Base-by-base conservation (phyloP, 2,888 invertebrate species). In the Drosophila rubida region DNA sequence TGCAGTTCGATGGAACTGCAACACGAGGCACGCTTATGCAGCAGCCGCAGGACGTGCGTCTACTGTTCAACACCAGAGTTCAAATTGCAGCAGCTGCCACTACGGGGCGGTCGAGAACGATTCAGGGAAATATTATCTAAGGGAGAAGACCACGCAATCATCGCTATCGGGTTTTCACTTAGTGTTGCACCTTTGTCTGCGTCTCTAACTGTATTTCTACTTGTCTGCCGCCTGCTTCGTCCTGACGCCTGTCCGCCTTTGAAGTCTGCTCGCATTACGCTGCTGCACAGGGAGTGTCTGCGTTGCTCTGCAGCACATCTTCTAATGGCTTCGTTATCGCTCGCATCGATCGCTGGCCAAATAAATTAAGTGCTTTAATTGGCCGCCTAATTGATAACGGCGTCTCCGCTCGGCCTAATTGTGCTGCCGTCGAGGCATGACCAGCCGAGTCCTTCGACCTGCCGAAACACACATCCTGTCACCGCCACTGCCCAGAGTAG, bases 261-360 rank as follows among this genome's bases (percentile, higher is more conserved):
- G 86, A 82, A 14, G 66, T n/a, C 60, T 59, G 67, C 62, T 78
- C 74, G 63, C 58, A 37, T 74, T 74, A 49, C 78, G 37, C 42
- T 27, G 11, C 2, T n/a, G 25, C 4, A 25, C 11, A n/a, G 46
- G 13, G 41, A 22, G 42, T 37, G 50, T n/a, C 14, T 13, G 0
- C 13, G 13, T 14, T 7, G 13, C 35, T 37, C 7, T 37, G 57
- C 22, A 16, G 3, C 45, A 55, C 53, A 48, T 75, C 81, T 86
- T 75, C 81, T 86, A 86, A 82, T 82, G 84, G 75, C 70, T 69
- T 84, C 78, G 53, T 84, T 82, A 82, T 82, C 82, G 50, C 37
- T 64, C 58, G 32, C 62, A 48, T 54, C 42, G 73, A 81, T 85
- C 82, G 37, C 23, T 48, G 51, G 51, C 55, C 73, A 80, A 87